A percentile compares a stretch with the other conserved stretches of the same genome.
phyloP scores from a whole-genome alignment of 2,888 invertebrate species.

The Pharmacophagus antenor region DNA sequence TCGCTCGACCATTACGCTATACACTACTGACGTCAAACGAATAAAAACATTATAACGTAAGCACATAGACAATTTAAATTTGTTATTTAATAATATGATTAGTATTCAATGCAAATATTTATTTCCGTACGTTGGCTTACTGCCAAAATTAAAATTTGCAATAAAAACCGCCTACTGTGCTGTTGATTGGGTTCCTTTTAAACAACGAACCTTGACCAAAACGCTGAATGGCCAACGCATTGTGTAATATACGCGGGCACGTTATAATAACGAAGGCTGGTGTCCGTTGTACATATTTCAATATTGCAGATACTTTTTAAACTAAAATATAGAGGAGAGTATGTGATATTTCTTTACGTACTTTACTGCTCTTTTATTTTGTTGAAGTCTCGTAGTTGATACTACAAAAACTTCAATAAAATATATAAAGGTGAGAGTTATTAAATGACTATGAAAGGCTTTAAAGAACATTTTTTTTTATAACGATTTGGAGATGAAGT shows the following conservation, averaged over 20 bases:
- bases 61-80: not conserved
- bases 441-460: too few species aligned
- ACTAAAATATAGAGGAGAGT: not conserved
- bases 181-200: not conserved
- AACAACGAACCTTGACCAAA: not conserved
- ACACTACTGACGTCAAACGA: too few species aligned
- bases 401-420: too few species aligned
- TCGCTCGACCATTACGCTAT: too few species aligned
- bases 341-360: too few species aligned
- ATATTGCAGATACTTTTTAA: not conserved
- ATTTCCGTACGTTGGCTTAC: not conserved
- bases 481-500: too few species aligned
- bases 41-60: too few species aligned
- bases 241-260: not conserved
- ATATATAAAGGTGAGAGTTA: too few species aligned
- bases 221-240: not conserved
- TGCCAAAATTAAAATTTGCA: slow-evolving; percentile 7
- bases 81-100: not conserved
- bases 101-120: not conserved
- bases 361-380: too few species aligned
- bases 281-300: not conserved
- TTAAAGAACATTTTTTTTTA: too few species aligned
- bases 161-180: slow-evolving; percentile 12
- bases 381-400: too few species aligned
- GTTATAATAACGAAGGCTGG: not conserved